Conservation (phyloP, 2,797 vertebrate genomes). For the Amphiprion clarkii region DNA sequence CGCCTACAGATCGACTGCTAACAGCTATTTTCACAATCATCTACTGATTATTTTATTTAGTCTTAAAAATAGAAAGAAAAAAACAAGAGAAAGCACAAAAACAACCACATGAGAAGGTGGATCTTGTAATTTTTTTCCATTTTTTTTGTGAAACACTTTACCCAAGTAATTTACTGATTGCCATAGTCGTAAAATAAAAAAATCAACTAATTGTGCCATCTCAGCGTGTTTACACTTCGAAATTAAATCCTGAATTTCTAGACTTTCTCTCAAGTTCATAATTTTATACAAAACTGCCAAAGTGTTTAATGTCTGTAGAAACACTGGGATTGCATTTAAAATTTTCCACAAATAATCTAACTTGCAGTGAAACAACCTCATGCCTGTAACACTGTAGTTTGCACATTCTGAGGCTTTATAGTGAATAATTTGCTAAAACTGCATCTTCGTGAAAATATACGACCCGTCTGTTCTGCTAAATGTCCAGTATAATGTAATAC, state of each 20-base stretch:
- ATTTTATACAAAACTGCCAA: not conserved
- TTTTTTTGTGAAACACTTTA: no score
- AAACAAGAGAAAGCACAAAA: no score
- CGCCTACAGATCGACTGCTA: no score
- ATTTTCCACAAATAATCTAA: not conserved
- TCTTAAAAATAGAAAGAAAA: no score
- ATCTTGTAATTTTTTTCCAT: no score
- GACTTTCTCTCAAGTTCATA: not conserved
- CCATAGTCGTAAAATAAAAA: not conserved
- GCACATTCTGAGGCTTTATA: not conserved
- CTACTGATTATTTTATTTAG: no score
- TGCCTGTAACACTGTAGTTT: not conserved
- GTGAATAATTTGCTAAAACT: not conserved
- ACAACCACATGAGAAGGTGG: no score
- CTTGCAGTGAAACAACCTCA: not conserved
- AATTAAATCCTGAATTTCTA: not conserved
- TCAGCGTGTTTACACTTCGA: not conserved
- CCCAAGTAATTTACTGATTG: no score
- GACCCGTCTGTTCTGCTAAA: not conserved
- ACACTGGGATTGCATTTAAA: not conserved
- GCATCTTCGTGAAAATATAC: not conserved
- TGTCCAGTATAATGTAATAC: not conserved
- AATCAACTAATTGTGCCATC: not conserved
- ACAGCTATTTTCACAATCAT: no score
- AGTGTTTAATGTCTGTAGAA: not conserved